phyloP scores from a whole-genome alignment of 2,888 invertebrate species.

The Neoascia interrupta region DNA sequence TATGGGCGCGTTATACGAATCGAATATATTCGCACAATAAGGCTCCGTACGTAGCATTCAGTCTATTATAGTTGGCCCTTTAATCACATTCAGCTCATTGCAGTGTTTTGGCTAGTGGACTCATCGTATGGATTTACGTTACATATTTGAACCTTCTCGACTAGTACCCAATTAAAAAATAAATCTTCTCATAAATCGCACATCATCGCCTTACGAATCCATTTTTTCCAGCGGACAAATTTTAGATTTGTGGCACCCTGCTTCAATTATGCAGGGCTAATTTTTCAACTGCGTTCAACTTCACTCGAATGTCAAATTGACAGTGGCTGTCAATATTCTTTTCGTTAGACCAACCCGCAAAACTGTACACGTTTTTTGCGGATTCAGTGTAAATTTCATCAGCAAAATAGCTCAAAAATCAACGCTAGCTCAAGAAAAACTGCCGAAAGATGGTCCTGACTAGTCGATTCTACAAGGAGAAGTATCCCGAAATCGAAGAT shows the following conservation, averaged over 20 bases:
- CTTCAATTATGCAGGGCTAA: no score
- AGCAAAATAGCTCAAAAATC: constrained; percentile 34
- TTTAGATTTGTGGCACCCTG: no score
- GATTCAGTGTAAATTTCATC: constrained; percentile 44
- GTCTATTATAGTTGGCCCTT: no score
- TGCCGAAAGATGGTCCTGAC: constrained; percentile 88
- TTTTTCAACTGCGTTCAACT: not conserved
- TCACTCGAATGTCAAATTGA: constrained; percentile 23
- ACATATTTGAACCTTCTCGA: not conserved
- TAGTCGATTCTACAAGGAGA: constrained; percentile 98
- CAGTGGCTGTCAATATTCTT: constrained; percentile 37
- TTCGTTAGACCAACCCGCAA: constrained; percentile 46
- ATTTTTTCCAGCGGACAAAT: no score
- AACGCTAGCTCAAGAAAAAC: constrained; percentile 4
- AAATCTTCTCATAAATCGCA: not conserved
- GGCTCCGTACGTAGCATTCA: no score
- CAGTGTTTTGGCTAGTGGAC: no score
- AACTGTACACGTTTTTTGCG: constrained; percentile 65
- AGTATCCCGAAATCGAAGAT: constrained; percentile 98
- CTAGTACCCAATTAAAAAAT: no score
- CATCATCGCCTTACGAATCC: no score
- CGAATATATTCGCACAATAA: no score
- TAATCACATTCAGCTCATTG: no score
- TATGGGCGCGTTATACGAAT: no score
- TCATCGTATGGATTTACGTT: no score